Evolutionary conservation across 2,797 vertebrate genomes (phyloP).

Genomic region (Hypotaenidia philippensis): DNA sequence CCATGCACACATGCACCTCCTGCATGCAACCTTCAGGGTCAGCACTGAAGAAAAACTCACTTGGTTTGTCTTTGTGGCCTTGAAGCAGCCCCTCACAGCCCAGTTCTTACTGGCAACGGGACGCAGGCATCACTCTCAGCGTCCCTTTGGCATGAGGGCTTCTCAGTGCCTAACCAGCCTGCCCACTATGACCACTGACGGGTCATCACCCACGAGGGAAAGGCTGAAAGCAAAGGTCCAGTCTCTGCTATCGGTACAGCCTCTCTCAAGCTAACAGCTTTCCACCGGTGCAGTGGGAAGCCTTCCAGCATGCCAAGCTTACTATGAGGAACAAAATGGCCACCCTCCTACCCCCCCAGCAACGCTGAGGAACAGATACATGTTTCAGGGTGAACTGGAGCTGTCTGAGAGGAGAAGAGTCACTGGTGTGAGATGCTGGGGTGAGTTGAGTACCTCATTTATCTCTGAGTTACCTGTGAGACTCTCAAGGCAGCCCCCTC

Average conservation of each 20-base stretch:
- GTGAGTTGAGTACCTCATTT: neutral
- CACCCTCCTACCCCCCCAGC: neutral
- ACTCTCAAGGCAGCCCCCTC: neutral
- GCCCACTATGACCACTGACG: neutral
- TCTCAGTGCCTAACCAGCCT: neutral
- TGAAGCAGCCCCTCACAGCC: neutral
- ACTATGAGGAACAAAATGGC: neutral
- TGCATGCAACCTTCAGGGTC: neutral
- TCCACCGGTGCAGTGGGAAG: neutral
- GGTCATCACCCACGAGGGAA: neutral
- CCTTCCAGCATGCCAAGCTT: neutral
- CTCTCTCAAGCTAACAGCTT: neutral
- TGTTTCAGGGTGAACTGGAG: neutral
- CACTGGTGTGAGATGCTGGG: neutral
- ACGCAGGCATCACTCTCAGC: neutral
- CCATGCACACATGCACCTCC: fast-evolving
- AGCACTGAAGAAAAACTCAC: neutral
- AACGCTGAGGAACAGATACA: fast-evolving
- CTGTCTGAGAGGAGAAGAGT: neutral
- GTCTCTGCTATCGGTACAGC: neutral
- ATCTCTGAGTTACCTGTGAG: neutral
- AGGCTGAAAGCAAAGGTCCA: neutral
- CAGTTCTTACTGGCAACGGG: neutral
- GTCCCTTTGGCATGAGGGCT: neutral
- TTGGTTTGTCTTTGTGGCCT: neutral